Evolutionary conservation across 1,140 invertebrate species (phyloP).

Genomic region (Drosophila aff.): DNA sequence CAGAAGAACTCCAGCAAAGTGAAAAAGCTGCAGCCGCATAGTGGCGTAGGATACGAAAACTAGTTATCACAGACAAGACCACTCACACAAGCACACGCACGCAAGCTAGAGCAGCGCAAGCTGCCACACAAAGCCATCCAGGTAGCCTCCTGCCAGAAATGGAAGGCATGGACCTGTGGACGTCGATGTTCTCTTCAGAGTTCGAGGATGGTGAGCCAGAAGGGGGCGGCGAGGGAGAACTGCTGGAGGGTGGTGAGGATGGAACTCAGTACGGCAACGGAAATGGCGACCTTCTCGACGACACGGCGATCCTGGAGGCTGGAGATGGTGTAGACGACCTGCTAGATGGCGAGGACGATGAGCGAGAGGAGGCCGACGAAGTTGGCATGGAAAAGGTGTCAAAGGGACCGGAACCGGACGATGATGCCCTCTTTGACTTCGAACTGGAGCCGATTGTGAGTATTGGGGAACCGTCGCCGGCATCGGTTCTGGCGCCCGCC

Average conservation of each 20-base stretch:
- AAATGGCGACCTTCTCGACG: slow-evolving; percentile 22
- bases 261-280: slow-evolving; percentile 46
- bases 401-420: slow-evolving; percentile 60
- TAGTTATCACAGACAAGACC: slow-evolving; percentile 55
- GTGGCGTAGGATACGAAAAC: slow-evolving; percentile 64
- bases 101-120: slow-evolving; percentile 16
- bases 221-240: slow-evolving; percentile 4
- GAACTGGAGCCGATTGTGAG: slow-evolving; percentile 62
- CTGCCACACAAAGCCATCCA: slow-evolving; percentile 10
- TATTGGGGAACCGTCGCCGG: slow-evolving; percentile 26
- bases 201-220: slow-evolving; percentile 55
- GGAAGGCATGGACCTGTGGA: slow-evolving; percentile 80
- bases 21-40: slow-evolving; percentile 28
- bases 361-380: slow-evolving; percentile 38
- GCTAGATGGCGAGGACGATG: slow-evolving; percentile 32
- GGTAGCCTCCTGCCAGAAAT: slow-evolving; percentile 45
- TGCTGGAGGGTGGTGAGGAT: slow-evolving; percentile 24
- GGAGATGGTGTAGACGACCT: slow-evolving; percentile 40
- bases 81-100: slow-evolving; percentile 36
- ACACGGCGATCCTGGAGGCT: slow-evolving; percentile 26
- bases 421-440: slow-evolving; percentile 82
- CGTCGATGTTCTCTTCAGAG: slow-evolving; percentile 79
- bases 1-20: slow-evolving; percentile 17
- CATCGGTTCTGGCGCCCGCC: slow-evolving; percentile 17
- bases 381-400: slow-evolving; percentile 1